A percentile compares a stretch with the other conserved stretches of the same genome.
These are phyloP conservation scores for Wasmannia auropunctata DNA, from an alignment of 1,140 invertebrate genomes.

Conservation along the genomic window DNA sequence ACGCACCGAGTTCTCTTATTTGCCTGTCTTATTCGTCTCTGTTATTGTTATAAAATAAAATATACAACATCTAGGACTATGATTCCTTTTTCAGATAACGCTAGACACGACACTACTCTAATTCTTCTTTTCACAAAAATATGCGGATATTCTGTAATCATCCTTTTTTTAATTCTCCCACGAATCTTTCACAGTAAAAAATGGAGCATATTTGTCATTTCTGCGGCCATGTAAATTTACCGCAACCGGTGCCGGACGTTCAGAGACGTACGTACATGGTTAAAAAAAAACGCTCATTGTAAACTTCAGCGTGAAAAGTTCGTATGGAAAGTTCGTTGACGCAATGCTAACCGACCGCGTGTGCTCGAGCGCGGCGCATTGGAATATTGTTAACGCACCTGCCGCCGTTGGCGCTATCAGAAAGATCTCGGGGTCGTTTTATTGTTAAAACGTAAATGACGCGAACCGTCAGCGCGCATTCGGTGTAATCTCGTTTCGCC, in stretches of 20 bases:
- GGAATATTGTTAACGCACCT: constrained; percentile 27
- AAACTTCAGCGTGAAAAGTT: constrained; percentile 30
- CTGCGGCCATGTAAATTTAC: constrained; percentile 30
- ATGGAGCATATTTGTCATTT: constrained; percentile 30
- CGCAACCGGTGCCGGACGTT: constrained; percentile 10
- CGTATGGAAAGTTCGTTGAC: not conserved
- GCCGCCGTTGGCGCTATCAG: not conserved
- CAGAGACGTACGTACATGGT: not conserved
- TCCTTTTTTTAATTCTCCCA: constrained; percentile 2
- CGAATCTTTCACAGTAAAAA: constrained; percentile 26
- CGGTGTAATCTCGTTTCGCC: constrained; percentile 21
- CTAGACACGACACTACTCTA: not conserved
- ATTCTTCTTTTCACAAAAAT: constrained; percentile 10
- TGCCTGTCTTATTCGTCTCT: too few species aligned
- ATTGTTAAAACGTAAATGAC: constrained; percentile 22
- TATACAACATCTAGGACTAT: not conserved
- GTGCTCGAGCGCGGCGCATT: not conserved
- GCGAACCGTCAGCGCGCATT: not conserved
- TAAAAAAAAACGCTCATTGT: constrained; percentile 40
- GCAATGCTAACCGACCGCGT: not conserved
- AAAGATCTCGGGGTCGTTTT: constrained; percentile 7
- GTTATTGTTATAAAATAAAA: too few species aligned
- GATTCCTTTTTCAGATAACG: not conserved
- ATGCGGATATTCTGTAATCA: not conserved
- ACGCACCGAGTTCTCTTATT: too few species aligned